A percentile compares a stretch with the other conserved stretches of the same genome.
These are phyloP conservation scores for Xiphophorus couchianus DNA, from an alignment of 2,113 vertebrate genomes.

Conservation along the genomic window DNA sequence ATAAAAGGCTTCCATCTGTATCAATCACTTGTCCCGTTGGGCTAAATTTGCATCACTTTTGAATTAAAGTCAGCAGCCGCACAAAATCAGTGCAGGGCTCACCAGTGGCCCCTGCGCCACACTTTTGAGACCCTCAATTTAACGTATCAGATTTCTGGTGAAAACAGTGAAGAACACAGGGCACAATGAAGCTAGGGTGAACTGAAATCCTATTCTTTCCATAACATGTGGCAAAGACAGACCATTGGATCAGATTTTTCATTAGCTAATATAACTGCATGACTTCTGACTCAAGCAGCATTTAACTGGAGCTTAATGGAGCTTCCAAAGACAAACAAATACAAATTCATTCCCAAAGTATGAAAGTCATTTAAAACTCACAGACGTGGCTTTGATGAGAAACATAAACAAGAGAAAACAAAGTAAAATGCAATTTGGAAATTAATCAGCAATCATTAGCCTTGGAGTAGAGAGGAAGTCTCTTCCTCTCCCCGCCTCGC, in stretches of 20 bases:
- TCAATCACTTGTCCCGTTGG: too few relatives aligned
- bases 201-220: neutral
- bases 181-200: too few relatives aligned
- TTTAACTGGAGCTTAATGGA: conserved; percentile 41
- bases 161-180: too few relatives aligned
- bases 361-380: conserved; percentile 19
- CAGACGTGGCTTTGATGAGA: conserved; percentile 5
- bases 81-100: too few relatives aligned
- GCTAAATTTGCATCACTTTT: too few relatives aligned
- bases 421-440: conserved; percentile 73
- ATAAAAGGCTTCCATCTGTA: too few relatives aligned
- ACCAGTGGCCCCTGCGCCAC: too few relatives aligned
- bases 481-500: conserved; percentile 38
- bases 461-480: conserved; percentile 43
- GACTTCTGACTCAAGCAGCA: conserved; percentile 15
- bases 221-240: too few relatives aligned
- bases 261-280: neutral
- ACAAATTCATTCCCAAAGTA: conserved; percentile 30
- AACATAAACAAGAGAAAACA: conserved; percentile 29
- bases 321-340: conserved; percentile 34
- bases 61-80: too few relatives aligned
- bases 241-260: neutral
- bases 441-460: conserved; percentile 77
- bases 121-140: too few relatives aligned
- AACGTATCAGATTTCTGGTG: too few relatives aligned